Conservation (phyloP, 2,888 invertebrate species). For the Cosmorhoe ocellata region DNA sequence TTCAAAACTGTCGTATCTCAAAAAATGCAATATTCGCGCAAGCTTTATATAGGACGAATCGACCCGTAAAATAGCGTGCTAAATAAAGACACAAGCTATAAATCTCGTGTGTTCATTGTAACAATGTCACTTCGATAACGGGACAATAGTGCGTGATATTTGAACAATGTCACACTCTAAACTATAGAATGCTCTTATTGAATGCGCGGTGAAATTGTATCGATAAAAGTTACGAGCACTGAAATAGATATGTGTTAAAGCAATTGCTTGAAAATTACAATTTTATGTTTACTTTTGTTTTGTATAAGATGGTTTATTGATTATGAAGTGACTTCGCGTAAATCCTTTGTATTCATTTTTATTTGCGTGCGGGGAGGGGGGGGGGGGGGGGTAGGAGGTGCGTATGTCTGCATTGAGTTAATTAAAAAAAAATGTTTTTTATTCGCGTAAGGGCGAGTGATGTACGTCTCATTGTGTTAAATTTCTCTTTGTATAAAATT, state of each 20-base stretch:
- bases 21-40: constrained; percentile 7
- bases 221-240: constrained; percentile 7
- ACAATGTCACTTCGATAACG: constrained; percentile 51
- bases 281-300: neutral
- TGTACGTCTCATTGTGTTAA: no score
- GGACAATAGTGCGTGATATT: constrained; percentile 58
- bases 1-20: neutral
- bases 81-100: constrained; percentile 40
- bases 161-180: constrained; percentile 40
- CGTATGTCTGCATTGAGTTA: no score
- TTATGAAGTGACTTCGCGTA: no score
- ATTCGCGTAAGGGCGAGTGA: no score
- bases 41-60: constrained; percentile 25
- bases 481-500: no score
- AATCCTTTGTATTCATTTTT: no score
- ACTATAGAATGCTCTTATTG: constrained; percentile 48
- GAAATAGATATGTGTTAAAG: neutral
- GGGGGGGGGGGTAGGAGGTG: no score
- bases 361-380: no score
- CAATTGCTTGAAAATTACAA: neutral
- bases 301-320: no score
- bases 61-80: constrained; percentile 39
- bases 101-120: constrained; percentile 41
- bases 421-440: no score
- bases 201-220: constrained; percentile 38